Conservation (phyloP, 2,113 vertebrate species). For the Boleophthalmus pectinirostris region DNA sequence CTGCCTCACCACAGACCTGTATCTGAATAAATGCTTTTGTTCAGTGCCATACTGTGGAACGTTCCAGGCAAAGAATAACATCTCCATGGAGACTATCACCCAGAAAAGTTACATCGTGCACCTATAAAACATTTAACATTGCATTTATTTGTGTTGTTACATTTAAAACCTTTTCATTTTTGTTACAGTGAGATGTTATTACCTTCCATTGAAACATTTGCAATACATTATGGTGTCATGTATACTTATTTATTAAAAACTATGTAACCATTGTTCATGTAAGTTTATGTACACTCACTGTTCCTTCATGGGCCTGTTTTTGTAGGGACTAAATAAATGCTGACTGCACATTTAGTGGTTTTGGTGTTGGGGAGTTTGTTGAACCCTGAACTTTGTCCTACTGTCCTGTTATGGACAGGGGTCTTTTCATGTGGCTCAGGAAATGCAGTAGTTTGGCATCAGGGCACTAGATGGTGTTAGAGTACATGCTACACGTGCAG, state of each 20-base stretch:
- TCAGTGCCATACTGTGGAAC: too few species aligned
- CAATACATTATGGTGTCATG: conserved; percentile 30
- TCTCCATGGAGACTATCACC: too few species aligned
- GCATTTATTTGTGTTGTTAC: neutral
- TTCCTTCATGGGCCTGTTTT: conserved; percentile 63
- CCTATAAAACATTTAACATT: neutral
- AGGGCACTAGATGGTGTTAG: conserved; percentile 48
- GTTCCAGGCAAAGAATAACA: too few species aligned
- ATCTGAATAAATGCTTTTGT: too few species aligned
- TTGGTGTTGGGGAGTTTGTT: conserved; percentile 3
- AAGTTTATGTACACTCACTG: conserved; percentile 16
- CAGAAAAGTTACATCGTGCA: too few species aligned
- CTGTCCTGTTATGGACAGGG: neutral
- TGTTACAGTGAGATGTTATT: neutral
- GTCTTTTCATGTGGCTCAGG: neutral
- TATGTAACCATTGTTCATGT: neutral
- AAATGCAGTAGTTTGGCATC: neutral
- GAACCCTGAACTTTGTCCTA: neutral
- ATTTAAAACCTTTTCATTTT: neutral
- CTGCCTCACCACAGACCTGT: too few species aligned
- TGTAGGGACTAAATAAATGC: conserved; percentile 67
- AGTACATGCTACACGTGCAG: neutral
- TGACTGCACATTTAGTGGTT: conserved; percentile 17
- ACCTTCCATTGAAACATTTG: neutral
- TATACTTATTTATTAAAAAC: conserved; percentile 42